Conservation (phyloP, 2,888 invertebrate genomes). For the Caenorhabditis imperialis region DNA sequence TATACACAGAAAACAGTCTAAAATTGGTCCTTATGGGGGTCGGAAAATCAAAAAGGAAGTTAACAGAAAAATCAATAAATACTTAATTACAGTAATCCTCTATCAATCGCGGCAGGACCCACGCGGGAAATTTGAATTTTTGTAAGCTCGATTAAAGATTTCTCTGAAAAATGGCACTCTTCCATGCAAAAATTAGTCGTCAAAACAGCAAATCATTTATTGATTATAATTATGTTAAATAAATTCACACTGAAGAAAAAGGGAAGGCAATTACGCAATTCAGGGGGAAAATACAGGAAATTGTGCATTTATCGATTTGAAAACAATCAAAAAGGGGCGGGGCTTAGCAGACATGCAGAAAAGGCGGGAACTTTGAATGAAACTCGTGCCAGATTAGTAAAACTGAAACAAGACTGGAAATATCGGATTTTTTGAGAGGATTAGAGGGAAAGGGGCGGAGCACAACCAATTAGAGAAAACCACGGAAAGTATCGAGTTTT, state of each 20-base stretch:
- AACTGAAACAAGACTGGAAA: constrained; percentile 39
- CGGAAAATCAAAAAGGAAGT: constrained; percentile 10
- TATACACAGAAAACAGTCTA: background rate
- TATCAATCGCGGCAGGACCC: background rate
- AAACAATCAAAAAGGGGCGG: too few species aligned
- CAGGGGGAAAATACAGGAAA: background rate
- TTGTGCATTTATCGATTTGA: too few species aligned
- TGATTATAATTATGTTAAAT: constrained; percentile 10
- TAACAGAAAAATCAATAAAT: constrained; percentile 35
- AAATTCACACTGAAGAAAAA: constrained; percentile 13
- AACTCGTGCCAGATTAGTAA: constrained; percentile 42
- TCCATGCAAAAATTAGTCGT: background rate
- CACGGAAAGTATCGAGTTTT: too few species aligned
- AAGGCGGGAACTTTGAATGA: background rate
- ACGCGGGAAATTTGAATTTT: too few species aligned
- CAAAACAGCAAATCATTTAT: constrained; percentile 44
- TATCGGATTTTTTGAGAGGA: background rate
- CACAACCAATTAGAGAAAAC: background rate
- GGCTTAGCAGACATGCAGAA: background rate
- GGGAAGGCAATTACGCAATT: constrained; percentile 20
- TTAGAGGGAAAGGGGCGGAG: background rate
- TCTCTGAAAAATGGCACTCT: background rate
- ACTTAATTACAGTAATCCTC: constrained; percentile 14
- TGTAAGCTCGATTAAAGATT: background rate
- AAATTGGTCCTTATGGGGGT: background rate